Conservation (phyloP, 2,113 vertebrate genomes). For the Ginglymostoma cirratum region DNA sequence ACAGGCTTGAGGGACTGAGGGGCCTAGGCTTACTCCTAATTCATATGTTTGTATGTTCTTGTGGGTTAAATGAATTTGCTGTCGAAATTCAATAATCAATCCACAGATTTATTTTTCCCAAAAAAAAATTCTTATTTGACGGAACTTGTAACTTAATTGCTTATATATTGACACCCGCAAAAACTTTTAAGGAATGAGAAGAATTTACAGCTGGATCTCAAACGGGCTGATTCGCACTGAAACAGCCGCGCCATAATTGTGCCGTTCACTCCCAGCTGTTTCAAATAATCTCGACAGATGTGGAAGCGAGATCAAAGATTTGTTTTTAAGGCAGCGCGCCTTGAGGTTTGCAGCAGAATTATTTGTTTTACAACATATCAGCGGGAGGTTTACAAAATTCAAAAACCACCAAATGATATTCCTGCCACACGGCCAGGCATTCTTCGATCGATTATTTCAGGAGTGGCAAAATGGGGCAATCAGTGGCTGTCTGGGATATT, state of each 20-base stretch:
- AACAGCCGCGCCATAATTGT: neutral
- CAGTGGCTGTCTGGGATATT: neutral
- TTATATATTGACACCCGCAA: neutral
- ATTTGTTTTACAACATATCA: neutral
- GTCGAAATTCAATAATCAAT: neutral
- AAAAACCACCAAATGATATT: neutral
- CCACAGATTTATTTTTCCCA: neutral
- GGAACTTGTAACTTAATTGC: neutral
- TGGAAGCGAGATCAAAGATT: slow-evolving; percentile 4
- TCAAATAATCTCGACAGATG: slow-evolving; percentile 18
- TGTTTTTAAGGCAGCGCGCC: neutral
- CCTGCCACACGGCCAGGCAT: neutral
- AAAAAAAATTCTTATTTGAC: neutral
- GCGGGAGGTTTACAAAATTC: neutral
- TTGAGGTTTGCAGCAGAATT: neutral
- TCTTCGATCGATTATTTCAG: neutral
- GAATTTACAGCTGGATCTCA: slow-evolving; percentile 8
- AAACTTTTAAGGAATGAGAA: neutral
- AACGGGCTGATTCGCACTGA: neutral
- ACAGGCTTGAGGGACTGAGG: no score
- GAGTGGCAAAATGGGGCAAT: neutral
- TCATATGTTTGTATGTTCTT: neutral
- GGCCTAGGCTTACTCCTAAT: no score
- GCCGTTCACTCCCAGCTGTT: neutral
- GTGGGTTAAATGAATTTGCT: neutral